Evolutionary conservation across 2,797 vertebrate genomes (phyloP), one percentile per base, ranked within the genome.

Genomic region (Eutrigla gurnardus): DNA sequence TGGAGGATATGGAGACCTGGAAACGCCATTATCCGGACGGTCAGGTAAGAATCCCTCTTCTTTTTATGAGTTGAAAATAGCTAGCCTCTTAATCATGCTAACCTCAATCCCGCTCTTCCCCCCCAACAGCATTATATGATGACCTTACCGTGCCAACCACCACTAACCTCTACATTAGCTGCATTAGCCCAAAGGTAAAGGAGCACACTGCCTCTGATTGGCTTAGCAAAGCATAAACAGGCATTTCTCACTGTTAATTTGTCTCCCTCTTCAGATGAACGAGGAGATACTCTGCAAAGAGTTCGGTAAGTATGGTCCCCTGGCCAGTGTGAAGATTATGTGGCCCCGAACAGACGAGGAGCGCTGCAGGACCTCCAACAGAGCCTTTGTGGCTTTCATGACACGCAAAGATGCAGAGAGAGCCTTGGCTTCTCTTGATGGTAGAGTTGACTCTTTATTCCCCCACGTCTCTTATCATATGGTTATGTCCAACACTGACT

Each of bases 301-400:
- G 90, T 96, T 96, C 73, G 94, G 95, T 49, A 95, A 95, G 84
- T 96, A 95, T 49, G 95, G 95, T 4, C 95, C 95, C 0, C 89
- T 96, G 83, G 95, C 95, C 76, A 96, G 95, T 13, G 95, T 96
- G 52, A 96, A 96, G 92, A 96, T 96, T 12, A 96, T 96, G 95
- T 96, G 95, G 95, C 95, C 95, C 7, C 93, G 95, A n/a, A 95
- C 94, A 0, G 95, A 95, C 0, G 95, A 96, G 83, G 95, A 96
- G 81, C 91, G 95, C 59, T 92, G 92, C 55, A 77, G 95, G 76
- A 94, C 94, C 45, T 94, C 94, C 15, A 96, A 96, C 85, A 88
- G 95, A 54, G 95, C 95, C 67, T 96, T 96, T 45, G 95, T 96
- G 81, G 95, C 95, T 58, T 96, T 95, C 77, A 96, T 96, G 95